Conservation (phyloP, 2,888 invertebrate genomes). For the Slavum lentiscoides region DNA sequence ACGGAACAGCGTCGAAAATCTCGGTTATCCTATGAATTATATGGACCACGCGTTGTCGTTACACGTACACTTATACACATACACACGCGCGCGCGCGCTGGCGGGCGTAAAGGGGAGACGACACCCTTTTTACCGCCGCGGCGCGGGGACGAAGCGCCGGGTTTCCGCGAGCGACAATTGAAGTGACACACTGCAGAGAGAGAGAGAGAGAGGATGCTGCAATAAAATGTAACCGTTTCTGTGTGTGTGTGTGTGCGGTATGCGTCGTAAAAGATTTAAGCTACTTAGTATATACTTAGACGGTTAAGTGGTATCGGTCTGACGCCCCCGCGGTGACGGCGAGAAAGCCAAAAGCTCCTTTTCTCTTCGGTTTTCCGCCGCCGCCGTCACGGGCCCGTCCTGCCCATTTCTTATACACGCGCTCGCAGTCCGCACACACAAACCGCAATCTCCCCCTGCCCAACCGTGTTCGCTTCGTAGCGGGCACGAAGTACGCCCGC, state of each 20-base stretch:
- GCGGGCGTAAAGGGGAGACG: neutral
- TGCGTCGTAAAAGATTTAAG: slow-evolving; percentile 49
- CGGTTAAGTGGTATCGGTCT: slow-evolving; percentile 53
- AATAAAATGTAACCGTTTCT: neutral
- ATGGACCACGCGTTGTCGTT: slow-evolving; percentile 6
- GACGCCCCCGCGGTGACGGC: slow-evolving; percentile 43
- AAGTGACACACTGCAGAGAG: too few relatives aligned
- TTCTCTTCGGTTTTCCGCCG: slow-evolving; percentile 31
- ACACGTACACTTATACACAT: too few relatives aligned
- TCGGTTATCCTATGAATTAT: slow-evolving; percentile 51
- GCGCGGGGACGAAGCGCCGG: neutral
- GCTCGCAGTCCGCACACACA: too few relatives aligned
- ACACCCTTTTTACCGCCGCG: slow-evolving; percentile 44
- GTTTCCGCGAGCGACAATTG: too few relatives aligned
- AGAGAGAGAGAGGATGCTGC: neutral
- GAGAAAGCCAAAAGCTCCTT: slow-evolving; percentile 27
- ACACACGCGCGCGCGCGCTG: neutral
- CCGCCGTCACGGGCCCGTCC: neutral
- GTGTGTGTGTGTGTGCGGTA: too few relatives aligned
- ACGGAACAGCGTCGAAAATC: slow-evolving; percentile 52
- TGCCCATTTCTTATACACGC: too few relatives aligned
- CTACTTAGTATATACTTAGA: slow-evolving; percentile 41
- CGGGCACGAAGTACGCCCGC: too few relatives aligned
- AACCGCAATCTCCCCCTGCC: too few relatives aligned
- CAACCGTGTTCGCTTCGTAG: too few relatives aligned